These are phyloP conservation scores for Eilema sororculum DNA, from an alignment of 2,888 invertebrate genomes.

Conservation along the genomic window DNA sequence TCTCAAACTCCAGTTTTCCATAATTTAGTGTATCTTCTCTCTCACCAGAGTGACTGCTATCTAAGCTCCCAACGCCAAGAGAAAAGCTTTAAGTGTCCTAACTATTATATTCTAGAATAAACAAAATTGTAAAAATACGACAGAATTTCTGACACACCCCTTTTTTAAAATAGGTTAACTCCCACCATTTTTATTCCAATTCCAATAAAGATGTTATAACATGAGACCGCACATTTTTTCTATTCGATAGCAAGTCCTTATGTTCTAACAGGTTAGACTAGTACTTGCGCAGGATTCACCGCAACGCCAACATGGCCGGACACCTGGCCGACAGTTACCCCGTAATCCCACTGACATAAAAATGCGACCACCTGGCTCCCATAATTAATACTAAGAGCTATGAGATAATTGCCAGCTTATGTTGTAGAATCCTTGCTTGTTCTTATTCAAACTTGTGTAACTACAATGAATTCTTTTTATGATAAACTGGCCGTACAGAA, in stretches of 20 bases:
- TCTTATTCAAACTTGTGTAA: too few species aligned
- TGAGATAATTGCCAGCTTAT: conserved; percentile 22
- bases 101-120: too few species aligned
- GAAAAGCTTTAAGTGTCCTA: too few species aligned
- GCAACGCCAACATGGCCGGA: conserved; percentile 10
- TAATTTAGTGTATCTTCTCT: too few species aligned
- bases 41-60: too few species aligned
- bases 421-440: neutral
- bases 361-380: conserved; percentile 70
- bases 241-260: neutral
- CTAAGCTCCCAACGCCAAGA: too few species aligned
- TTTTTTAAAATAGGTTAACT: too few species aligned
- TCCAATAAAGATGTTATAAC: neutral
- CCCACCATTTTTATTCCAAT: neutral
- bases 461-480: too few species aligned
- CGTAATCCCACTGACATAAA: conserved; percentile 81
- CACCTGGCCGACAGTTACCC: conserved; percentile 76
- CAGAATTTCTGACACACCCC: too few species aligned
- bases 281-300: conserved; percentile 19
- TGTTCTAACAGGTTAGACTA: conserved; percentile 21
- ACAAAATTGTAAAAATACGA: too few species aligned
- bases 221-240: conserved; percentile 1
- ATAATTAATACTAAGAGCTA: conserved; percentile 46
- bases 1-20: too few species aligned
- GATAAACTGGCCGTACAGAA: too few species aligned